These are phyloP conservation scores for Corythornis madagascariensis DNA, from an alignment of 2,113 vertebrate species.

Conservation along the genomic window DNA sequence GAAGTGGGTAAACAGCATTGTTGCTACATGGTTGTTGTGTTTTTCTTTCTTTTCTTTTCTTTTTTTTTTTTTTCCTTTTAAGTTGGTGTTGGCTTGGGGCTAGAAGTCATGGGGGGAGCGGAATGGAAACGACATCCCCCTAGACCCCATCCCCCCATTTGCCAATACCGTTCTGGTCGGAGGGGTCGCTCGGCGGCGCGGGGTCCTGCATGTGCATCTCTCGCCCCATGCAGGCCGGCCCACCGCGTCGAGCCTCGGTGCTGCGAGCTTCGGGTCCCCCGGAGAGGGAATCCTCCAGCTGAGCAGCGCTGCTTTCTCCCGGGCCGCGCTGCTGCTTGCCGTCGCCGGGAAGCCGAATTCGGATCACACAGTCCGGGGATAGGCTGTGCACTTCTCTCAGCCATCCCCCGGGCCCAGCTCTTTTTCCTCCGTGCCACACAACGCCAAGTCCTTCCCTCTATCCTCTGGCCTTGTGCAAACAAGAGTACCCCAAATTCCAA, in stretches of 20 bases:
- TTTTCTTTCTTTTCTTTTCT: background rate
- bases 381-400: background rate
- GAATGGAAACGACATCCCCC: background rate
- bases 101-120: background rate
- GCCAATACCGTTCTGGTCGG: background rate
- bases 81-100: background rate
- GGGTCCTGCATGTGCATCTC: background rate
- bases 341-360: background rate
- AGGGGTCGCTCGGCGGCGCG: background rate
- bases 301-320: background rate
- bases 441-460: background rate
- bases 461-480: background rate
- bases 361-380: background rate
- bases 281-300: background rate
- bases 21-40: conserved; percentile 4
- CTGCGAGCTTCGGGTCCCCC: too few relatives aligned
- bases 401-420: background rate
- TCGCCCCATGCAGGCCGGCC: background rate
- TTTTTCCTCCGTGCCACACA: background rate
- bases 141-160: background rate
- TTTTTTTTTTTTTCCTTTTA: background rate
- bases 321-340: background rate
- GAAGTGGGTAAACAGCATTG: conserved; percentile 77
- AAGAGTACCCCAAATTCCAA: background rate
- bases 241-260: too few relatives aligned